phyloP scores from a whole-genome alignment of 2,113 vertebrate species.

The Nematolebias whitei region DNA sequence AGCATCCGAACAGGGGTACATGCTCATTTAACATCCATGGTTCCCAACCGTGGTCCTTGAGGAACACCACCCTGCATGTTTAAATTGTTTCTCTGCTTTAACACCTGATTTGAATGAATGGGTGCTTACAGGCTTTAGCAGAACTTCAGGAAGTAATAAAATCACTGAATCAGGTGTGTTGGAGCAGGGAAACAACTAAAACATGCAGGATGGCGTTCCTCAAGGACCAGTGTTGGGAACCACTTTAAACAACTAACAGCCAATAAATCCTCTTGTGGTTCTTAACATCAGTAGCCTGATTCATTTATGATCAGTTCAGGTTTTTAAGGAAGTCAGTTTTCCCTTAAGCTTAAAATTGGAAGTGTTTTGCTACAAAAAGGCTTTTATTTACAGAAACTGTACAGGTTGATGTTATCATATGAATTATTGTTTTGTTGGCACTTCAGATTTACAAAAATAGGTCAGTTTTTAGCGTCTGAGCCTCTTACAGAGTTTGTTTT shows the following conservation, averaged over 20 bases:
- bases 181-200: too few species aligned
- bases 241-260: too few species aligned
- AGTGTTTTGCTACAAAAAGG: slow-evolving; percentile 34
- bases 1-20: too few species aligned
- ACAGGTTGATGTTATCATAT: slow-evolving; percentile 29
- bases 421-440: slow-evolving; percentile 24
- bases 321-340: slow-evolving; percentile 46
- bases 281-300: not conserved
- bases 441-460: not conserved
- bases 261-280: not conserved
- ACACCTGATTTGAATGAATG: too few species aligned
- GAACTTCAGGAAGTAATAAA: too few species aligned
- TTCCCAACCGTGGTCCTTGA: too few species aligned
- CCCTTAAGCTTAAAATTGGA: slow-evolving; percentile 34
- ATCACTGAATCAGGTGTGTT: too few species aligned
- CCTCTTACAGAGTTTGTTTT: not conserved
- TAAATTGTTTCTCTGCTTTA: too few species aligned
- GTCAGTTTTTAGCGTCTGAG: slow-evolving; percentile 1
- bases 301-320: slow-evolving; percentile 19
- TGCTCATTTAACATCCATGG: not conserved
- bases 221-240: too few species aligned
- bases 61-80: too few species aligned
- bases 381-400: slow-evolving; percentile 16
- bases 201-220: too few species aligned
- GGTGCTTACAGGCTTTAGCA: too few species aligned